A percentile compares a stretch with the other conserved stretches of the same genome.
phyloP scores from a whole-genome alignment of 64 coral and sea anemone genomes.

The Montipora cactus region DNA sequence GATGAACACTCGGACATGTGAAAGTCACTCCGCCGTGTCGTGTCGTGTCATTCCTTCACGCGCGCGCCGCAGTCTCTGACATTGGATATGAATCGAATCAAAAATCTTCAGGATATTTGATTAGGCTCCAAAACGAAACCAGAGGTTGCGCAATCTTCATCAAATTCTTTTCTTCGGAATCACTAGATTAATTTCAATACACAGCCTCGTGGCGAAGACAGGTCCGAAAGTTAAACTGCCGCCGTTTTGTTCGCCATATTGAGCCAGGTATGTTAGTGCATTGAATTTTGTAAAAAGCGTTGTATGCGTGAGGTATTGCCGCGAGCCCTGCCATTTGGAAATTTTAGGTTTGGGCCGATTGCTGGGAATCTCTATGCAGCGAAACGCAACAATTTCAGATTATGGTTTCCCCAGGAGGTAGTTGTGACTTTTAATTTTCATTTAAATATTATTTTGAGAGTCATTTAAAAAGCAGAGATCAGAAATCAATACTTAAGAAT shows the following conservation, averaged over 20 bases:
- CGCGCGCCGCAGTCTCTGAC: background rate
- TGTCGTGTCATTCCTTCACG: conserved; percentile 49
- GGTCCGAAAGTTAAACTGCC: background rate
- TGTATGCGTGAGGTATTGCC: background rate
- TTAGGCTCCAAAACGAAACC: conserved; percentile 10
- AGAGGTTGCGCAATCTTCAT: conserved; percentile 25
- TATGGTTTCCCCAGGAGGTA: background rate
- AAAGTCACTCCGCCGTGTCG: conserved; percentile 25
- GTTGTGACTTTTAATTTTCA: background rate
- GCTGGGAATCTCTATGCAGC: background rate
- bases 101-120: conserved; percentile 43
- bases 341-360: background rate
- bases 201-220: background rate
- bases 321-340: background rate
- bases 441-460: background rate
- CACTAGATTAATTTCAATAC: conserved; percentile 14
- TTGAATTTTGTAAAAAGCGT: background rate
- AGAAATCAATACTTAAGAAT: background rate
- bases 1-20: background rate
- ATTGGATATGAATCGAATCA: conserved; percentile 28
- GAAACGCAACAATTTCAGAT: background rate
- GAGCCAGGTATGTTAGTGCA: conserved; percentile 12
- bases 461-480: background rate
- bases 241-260: background rate
- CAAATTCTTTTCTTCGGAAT: conserved; percentile 44